These are phyloP conservation scores for Anagyrus pseudococci DNA, from an alignment of 2,888 invertebrate species.

Conservation along the genomic window DNA sequence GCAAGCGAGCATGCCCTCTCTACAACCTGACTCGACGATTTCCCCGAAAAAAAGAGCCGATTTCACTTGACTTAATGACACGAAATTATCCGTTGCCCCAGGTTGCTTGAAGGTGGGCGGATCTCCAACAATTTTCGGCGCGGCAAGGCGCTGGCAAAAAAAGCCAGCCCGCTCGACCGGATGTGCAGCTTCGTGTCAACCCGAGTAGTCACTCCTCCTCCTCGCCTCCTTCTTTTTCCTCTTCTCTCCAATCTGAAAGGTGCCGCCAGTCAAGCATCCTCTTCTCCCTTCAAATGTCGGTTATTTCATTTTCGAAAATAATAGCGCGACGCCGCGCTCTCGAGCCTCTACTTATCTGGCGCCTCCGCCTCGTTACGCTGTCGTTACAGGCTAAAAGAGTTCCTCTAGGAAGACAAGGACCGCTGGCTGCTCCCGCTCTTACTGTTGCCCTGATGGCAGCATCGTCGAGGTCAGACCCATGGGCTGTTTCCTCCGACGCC, in stretches of 20 bases:
- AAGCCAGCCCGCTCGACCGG: slow-evolving; percentile 12
- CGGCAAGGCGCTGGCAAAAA: too few species aligned
- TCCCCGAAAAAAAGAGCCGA: slow-evolving; percentile 34
- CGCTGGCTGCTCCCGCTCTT: too few species aligned
- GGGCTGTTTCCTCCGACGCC: too few species aligned
- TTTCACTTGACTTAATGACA: slow-evolving; percentile 35
- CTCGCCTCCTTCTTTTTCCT: too few species aligned
- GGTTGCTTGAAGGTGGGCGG: slow-evolving; percentile 21
- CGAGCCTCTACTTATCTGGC: slow-evolving; percentile 54
- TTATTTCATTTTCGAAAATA: slow-evolving; percentile 47
- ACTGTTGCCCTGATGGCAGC: too few species aligned
- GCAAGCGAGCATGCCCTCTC: too few species aligned
- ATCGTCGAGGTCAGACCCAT: too few species aligned
- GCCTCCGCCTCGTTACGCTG: slow-evolving; percentile 48
- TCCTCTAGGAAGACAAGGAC: slow-evolving; percentile 13
- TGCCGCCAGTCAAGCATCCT: neutral
- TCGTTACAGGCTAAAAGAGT: slow-evolving; percentile 26
- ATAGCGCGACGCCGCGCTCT: slow-evolving; percentile 36
- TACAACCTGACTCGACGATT: slow-evolving; percentile 4
- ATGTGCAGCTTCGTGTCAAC: slow-evolving; percentile 27
- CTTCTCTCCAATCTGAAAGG: too few species aligned
- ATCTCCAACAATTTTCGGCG: slow-evolving; percentile 21
- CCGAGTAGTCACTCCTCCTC: too few species aligned
- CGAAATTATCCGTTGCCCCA: slow-evolving; percentile 24
- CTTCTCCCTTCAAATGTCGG: slow-evolving; percentile 33